A percentile compares a stretch with the other conserved stretches of the same genome.
These are phyloP conservation scores for Gorsachius goisagi DNA, from an alignment of 2,113 vertebrate species.

Conservation along the genomic window DNA sequence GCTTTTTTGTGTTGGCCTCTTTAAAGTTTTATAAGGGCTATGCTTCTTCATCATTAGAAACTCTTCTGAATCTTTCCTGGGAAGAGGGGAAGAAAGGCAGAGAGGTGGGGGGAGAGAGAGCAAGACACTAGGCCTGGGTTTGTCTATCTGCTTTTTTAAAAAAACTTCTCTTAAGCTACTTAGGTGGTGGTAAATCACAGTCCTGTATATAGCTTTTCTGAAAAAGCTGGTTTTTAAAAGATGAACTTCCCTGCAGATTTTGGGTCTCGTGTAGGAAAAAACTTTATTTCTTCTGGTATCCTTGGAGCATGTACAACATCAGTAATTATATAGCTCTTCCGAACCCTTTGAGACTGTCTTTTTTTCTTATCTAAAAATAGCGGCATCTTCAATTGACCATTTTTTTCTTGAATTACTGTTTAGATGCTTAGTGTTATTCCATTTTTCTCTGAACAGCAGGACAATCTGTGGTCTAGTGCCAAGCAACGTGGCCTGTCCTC, in stretches of 20 bases:
- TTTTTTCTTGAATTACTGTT: neutral
- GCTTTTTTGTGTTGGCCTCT: neutral
- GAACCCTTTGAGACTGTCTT: neutral
- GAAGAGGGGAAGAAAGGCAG: neutral
- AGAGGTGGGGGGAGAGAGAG: neutral
- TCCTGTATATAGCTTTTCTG: neutral
- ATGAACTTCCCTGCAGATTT: neutral
- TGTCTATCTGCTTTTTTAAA: neutral
- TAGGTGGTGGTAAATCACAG: neutral
- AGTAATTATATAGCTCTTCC: neutral
- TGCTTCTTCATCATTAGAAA: neutral
- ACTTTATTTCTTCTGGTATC: neutral
- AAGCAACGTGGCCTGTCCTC: neutral
- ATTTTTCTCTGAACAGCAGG: neutral
- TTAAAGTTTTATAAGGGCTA: neutral
- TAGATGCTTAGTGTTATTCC: neutral
- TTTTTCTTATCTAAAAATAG: neutral
- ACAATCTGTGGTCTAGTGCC: fast-evolving
- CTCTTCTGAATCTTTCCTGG: neutral
- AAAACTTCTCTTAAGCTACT: neutral
- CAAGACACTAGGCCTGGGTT: neutral
- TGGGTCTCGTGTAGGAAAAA: neutral
- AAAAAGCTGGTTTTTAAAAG: neutral
- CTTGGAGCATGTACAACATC: neutral
- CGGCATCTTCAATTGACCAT: neutral